Base-by-base conservation (phyloP, 2,113 vertebrate genomes). In the Notarius lentiginosus region DNA sequence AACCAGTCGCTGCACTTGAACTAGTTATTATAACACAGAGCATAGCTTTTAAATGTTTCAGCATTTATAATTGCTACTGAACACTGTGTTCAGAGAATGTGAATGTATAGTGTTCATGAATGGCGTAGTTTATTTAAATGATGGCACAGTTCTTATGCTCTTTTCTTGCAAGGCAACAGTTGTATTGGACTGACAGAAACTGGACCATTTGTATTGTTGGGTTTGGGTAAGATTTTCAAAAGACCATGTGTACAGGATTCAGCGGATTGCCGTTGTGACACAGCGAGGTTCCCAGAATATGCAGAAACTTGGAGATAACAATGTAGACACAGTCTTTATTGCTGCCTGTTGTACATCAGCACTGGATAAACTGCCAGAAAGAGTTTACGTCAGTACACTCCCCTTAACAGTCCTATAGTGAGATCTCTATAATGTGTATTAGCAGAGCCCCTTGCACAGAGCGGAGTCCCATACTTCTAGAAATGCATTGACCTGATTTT, bases 211-310 rank as follows among this genome's bases (percentile, higher is more conserved):
- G 24, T 5, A 17, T 83, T 53, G 49, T 83, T 72, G 75, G 24
- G 34, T 61, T 18, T 56, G 34, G 5, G 20, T 49, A 30, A 86
- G 70, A 14, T 5, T 81, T 60, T 72, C 14, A 70, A 41, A 82
- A 76, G 53, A 51, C 34, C 14, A 20, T 56, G 11, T 47, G 27
- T 70, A 81, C 20, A 22, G 75, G 24, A 56, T 80, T 47, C 24
- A 73, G 55, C 73, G 70, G 87, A 60, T 41, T 41, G 61, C 14
- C 2, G 2, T 63, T 9, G 68, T 68, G 61, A 27, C 60, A 17
- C 18, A 27, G 24, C 63, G 49, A 53, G 49, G 75, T 85, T 72
- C 58, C 77, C 53, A 66, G 82, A 81, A 81, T 81, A 27, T 58
- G 49, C 30, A 72, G 65, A 51, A 79, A 60, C 5, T 84, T n/a